phyloP scores from a whole-genome alignment of 2,888 invertebrate species.

The Nudaria mundana region DNA sequence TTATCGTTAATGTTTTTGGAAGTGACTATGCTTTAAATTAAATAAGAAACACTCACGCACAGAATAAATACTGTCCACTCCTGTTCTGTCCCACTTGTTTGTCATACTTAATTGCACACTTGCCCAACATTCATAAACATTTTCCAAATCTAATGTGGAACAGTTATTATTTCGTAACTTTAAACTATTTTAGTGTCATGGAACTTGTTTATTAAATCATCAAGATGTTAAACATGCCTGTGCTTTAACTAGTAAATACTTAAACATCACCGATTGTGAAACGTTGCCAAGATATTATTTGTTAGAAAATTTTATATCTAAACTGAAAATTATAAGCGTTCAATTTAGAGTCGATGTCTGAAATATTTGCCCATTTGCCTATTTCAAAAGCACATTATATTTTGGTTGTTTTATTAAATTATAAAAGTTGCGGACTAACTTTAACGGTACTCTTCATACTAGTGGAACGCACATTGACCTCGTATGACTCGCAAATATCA shows the following conservation, averaged over 20 bases:
- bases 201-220: slow-evolving; percentile 2
- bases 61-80: too few species aligned
- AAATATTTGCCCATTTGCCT: background rate
- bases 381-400: background rate
- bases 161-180: background rate
- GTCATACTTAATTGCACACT: background rate
- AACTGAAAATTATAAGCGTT: too few species aligned
- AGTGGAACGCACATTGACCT: slow-evolving; percentile 1
- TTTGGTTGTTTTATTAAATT: background rate
- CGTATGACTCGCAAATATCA: slow-evolving; percentile 1
- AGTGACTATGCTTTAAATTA: too few species aligned
- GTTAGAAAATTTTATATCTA: slow-evolving; percentile 7
- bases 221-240: slow-evolving; percentile 4
- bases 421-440: background rate
- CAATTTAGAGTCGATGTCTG: too few species aligned
- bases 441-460: background rate
- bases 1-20: too few species aligned
- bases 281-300: slow-evolving; percentile 9
- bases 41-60: slow-evolving; percentile 2
- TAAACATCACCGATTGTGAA: slow-evolving; percentile 3
- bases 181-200: background rate
- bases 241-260: slow-evolving; percentile 6
- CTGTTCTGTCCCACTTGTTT: slow-evolving; percentile 4
- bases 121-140: slow-evolving; percentile 1
- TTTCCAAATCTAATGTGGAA: background rate